phyloP scores from a whole-genome alignment of 1,140 invertebrate species.

The Bombyx mori region DNA sequence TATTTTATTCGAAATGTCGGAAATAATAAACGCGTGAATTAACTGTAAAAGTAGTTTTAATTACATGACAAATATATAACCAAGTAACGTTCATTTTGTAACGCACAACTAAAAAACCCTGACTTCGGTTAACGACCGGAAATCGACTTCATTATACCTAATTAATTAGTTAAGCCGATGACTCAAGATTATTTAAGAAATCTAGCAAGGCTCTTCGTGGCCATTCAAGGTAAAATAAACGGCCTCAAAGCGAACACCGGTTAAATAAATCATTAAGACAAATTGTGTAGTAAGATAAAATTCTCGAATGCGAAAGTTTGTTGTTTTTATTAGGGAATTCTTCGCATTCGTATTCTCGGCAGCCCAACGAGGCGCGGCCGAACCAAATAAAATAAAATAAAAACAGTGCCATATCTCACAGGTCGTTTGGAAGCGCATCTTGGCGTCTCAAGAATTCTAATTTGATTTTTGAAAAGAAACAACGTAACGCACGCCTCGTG shows the following conservation, averaged over 20 bases:
- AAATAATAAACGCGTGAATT: no score
- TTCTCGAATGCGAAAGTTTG: conserved; percentile 4
- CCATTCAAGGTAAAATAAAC: no score
- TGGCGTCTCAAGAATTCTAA: conserved; percentile 40
- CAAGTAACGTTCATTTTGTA: background rate
- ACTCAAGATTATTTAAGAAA: no score
- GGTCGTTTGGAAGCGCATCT: conserved; percentile 19
- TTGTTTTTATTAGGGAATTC: conserved; percentile 9
- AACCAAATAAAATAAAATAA: conserved; percentile 16
- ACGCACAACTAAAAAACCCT: background rate
- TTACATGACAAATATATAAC: no score
- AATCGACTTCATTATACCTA: conserved; percentile 4
- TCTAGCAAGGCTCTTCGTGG: background rate
- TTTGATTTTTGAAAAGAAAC: conserved; percentile 27
- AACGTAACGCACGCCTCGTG: conserved; percentile 19
- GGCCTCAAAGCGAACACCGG: conserved; percentile 3
- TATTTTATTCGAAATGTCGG: no score
- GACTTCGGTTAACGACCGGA: background rate
- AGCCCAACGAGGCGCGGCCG: background rate
- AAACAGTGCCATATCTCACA: conserved; percentile 26
- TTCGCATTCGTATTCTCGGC: conserved; percentile 2
- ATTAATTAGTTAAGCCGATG: conserved; percentile 2
- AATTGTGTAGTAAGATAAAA: conserved; percentile 14
- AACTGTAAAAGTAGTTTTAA: no score
- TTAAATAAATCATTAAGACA: conserved; percentile 13